Percentiles rank a stretch among this genome's conserved stretches.
Evolutionary conservation across 2,888 invertebrate genomes (phyloP).

Genomic region (Teinopalpus imperialis): DNA sequence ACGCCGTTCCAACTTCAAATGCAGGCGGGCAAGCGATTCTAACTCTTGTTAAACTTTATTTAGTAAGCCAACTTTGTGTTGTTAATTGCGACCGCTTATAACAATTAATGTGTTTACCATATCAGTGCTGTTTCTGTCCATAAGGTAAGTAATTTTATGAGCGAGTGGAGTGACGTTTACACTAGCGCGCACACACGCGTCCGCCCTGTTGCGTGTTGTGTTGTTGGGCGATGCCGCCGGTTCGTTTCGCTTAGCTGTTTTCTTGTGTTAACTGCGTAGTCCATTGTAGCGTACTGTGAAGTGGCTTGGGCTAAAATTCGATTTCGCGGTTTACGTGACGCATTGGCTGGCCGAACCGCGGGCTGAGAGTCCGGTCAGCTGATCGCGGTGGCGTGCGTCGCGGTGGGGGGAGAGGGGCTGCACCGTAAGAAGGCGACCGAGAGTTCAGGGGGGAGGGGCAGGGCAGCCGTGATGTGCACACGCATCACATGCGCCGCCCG

Average conservation of each 20-base stretch:
- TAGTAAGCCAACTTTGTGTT: constrained; percentile 9
- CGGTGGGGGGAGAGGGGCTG: constrained; percentile 32
- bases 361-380: constrained; percentile 65
- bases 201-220: constrained; percentile 22
- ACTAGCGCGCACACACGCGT: constrained; percentile 23
- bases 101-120: constrained; percentile 1
- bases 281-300: constrained; percentile 25
- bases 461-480: constrained; percentile 44
- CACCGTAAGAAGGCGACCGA: constrained; percentile 6
- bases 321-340: constrained; percentile 51
- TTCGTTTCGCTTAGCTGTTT: constrained; percentile 33
- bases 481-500: constrained; percentile 47
- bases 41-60: constrained; percentile 22
- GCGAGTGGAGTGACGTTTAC: constrained; percentile 12
- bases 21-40: constrained; percentile 29
- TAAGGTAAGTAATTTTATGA: constrained; percentile 6
- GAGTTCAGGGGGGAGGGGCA: constrained; percentile 26
- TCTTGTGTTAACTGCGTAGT: constrained; percentile 29
- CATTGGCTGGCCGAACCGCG: constrained; percentile 47
- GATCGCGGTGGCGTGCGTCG: constrained; percentile 60
- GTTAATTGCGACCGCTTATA: background rate
- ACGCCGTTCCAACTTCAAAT: constrained; percentile 16
- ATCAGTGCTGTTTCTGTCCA: constrained; percentile 4
- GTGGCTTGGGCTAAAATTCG: constrained; percentile 48
- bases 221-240: constrained; percentile 16